These are phyloP conservation scores for Eremophila alpestris DNA, from an alignment of 2,797 vertebrate species.

Conservation along the genomic window DNA sequence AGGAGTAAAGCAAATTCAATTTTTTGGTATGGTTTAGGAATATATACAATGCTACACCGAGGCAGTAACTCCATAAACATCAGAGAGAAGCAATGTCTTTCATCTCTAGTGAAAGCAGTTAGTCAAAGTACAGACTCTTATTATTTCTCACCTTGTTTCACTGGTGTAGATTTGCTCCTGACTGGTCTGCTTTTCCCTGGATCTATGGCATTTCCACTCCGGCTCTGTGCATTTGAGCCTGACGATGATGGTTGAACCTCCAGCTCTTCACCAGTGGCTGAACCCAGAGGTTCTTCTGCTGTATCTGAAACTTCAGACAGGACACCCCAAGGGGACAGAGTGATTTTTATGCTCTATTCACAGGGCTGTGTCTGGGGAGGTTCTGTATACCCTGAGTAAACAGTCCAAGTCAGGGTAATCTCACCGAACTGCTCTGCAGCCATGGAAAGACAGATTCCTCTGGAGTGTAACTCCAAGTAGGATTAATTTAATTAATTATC, in stretches of 20 bases:
- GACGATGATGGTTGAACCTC: conserved; percentile 85
- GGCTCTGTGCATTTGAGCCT: conserved; percentile 78
- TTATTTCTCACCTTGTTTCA: conserved; percentile 76
- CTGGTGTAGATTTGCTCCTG: conserved; percentile 80
- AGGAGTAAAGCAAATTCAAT: not conserved
- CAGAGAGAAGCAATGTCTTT: not conserved
- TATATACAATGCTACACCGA: not conserved
- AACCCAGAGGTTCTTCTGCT: conserved; percentile 77
- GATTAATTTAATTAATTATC: not conserved
- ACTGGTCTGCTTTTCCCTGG: conserved; percentile 75
- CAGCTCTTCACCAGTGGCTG: conserved; percentile 80
- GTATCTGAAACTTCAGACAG: conserved; percentile 80
- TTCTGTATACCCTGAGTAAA: not conserved
- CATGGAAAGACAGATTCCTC: not conserved
- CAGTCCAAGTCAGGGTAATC: not conserved
- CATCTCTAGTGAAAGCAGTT: not conserved
- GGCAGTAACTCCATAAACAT: not conserved
- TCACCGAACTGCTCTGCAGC: not conserved
- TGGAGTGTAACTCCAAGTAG: not conserved
- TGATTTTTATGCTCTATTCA: not conserved
- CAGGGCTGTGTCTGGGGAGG: not conserved
- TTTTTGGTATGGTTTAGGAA: not conserved
- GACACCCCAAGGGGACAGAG: not conserved
- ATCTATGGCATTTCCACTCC: conserved; percentile 68
- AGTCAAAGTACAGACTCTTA: not conserved